Evolutionary conservation across 92 coral and sea anemone species (phyloP).

Genomic region (Bergia sp.): DNA sequence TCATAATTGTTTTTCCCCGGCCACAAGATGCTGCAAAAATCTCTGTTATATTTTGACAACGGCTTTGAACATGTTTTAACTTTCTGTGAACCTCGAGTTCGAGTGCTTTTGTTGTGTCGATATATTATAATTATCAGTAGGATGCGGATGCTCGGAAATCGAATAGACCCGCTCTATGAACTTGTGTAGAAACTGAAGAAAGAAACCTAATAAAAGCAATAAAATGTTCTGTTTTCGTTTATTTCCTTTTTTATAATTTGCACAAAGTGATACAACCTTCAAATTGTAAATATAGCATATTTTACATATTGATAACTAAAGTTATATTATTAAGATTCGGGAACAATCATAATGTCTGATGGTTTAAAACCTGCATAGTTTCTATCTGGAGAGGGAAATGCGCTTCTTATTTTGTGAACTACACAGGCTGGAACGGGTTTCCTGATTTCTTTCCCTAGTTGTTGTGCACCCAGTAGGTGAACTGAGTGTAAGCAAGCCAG

Average conservation of each 20-base stretch:
- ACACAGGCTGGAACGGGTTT: slow-evolving; percentile 20
- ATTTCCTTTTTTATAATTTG: background rate
- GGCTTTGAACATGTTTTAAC: background rate
- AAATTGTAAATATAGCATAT: no score
- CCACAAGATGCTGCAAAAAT: background rate
- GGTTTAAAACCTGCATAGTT: slow-evolving; percentile 38
- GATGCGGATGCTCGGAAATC: background rate
- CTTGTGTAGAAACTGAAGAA: background rate
- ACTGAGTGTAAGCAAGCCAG: slow-evolving; percentile 46
- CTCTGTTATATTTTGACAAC: no score
- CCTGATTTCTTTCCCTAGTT: slow-evolving; percentile 36
- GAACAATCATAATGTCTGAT: slow-evolving; percentile 9
- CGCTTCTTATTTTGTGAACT: slow-evolving; percentile 15
- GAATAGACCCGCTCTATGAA: no score
- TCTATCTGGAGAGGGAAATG: slow-evolving; percentile 17
- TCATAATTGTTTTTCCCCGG: background rate
- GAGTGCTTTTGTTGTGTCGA: background rate
- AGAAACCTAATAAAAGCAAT: no score
- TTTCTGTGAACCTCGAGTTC: background rate
- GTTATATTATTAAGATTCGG: background rate
- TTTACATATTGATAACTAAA: background rate
- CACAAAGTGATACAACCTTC: background rate
- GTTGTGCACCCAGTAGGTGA: slow-evolving; percentile 32
- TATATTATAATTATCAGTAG: no score
- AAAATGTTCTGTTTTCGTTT: background rate